Conservation (phyloP, 2,113 vertebrate species). For the Paratilapia polleni region DNA sequence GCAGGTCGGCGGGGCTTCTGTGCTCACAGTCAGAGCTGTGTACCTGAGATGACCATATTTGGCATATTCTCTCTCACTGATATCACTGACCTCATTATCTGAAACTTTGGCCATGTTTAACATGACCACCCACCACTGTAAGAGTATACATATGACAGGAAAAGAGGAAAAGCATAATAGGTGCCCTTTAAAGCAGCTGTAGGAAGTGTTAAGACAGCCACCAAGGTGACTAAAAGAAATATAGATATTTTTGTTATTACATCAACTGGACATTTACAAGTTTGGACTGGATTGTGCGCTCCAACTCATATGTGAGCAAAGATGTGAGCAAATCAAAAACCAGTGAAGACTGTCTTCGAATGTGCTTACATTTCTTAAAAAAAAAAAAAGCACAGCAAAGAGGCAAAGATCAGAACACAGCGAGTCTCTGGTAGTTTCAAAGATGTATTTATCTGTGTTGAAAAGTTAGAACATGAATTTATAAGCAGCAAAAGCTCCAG, state of each 20-base stretch:
- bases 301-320: neutral
- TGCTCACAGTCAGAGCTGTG: neutral
- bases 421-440: neutral
- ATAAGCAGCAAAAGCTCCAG: conserved; percentile 6
- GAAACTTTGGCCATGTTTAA: neutral
- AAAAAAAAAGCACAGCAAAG: conserved; percentile 19
- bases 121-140: too few relatives aligned
- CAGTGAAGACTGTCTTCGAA: neutral
- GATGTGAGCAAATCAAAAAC: neutral
- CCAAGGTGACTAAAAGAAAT: neutral
- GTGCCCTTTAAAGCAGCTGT: neutral
- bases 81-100: neutral
- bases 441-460: neutral
- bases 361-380: neutral
- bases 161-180: neutral
- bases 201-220: neutral
- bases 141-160: neutral
- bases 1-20: neutral
- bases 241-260: neutral
- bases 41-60: neutral
- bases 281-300: neutral
- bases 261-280: neutral
- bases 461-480: conserved; percentile 16
- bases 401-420: conserved; percentile 2
- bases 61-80: neutral